Evolutionary conservation across 1,140 invertebrate genomes (phyloP).

Genomic region (Hypothenemus hampei): DNA sequence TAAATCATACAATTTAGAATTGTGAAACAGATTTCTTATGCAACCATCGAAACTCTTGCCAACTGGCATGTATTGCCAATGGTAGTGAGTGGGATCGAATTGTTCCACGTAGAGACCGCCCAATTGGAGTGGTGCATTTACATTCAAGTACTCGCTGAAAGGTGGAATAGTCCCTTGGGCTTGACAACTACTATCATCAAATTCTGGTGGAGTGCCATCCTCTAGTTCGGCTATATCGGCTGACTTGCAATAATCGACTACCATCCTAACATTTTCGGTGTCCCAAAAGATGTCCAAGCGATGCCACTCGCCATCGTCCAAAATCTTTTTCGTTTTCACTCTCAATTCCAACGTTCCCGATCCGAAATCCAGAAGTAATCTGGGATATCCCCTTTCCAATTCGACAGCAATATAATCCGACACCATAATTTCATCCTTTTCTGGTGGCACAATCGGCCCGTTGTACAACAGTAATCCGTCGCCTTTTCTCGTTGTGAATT

Average conservation of each 20-base stretch:
- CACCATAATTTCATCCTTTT: slow-evolving; percentile 80
- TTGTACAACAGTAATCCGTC: slow-evolving; percentile 95
- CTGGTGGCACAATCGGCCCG: slow-evolving; percentile 89
- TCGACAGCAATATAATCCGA: slow-evolving; percentile 94
- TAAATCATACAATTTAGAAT: slow-evolving; percentile 91
- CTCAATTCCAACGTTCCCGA: slow-evolving; percentile 86
- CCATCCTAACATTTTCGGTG: slow-evolving; percentile 84
- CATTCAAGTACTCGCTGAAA: slow-evolving; percentile 95
- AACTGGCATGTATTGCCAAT: slow-evolving; percentile 80
- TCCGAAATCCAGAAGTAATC: slow-evolving; percentile 90
- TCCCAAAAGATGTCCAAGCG: slow-evolving; percentile 89
- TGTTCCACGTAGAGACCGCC: slow-evolving; percentile 85
- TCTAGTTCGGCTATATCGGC: slow-evolving; percentile 81
- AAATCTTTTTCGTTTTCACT: slow-evolving; percentile 77
- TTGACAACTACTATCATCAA: slow-evolving; percentile 85
- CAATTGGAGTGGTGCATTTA: slow-evolving; percentile 90
- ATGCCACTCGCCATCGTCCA: slow-evolving; percentile 96
- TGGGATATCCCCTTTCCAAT: slow-evolving; percentile 82
- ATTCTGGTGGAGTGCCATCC: slow-evolving; percentile 78
- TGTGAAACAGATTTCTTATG: slow-evolving; percentile 91
- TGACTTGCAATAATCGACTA: slow-evolving; percentile 87
- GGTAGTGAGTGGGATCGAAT: slow-evolving; percentile 78
- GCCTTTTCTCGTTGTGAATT: slow-evolving; percentile 86
- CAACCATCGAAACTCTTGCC: slow-evolving; percentile 92
- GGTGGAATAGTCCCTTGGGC: slow-evolving; percentile 82